Evolutionary conservation across 1,140 invertebrate genomes (phyloP), one percentile per base, ranked within the genome.

Genomic region (Cecropterus lyciades): DNA sequence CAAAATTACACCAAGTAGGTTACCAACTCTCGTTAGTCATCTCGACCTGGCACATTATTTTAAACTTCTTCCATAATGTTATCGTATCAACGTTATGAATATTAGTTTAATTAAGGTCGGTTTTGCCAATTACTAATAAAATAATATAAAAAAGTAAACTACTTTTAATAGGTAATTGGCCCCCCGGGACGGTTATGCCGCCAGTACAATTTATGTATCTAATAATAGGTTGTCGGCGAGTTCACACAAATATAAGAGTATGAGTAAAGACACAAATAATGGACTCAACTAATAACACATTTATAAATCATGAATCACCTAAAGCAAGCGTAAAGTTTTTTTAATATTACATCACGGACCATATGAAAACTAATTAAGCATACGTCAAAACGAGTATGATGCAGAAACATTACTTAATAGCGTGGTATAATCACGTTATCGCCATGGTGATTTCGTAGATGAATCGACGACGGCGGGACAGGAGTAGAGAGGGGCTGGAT

Each of bases 371-470:
- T 43, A 70, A 67, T 71, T 42, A 68, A 67, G 71, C 55, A 75
- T 77, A 67, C 51, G 57, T 73, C 63, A 70, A 70, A 69, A 68
- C 33, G 51, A 43, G 65, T 43, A 17, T 56, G 16, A 42, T 55
- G 40, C n/a, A 66, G 65, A 73, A 75, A 70, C 62, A 78, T 79
- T 83, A 83, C 80, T 80, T 85, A 76, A 83, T 73, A 80, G 78
- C 45, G 59, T 64, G 70, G 62, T 75, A 71, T 73, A 79, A 79
- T 74, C 77, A 77, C 71, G 73, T 79, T 71, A 80, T 85, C 80
- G 55, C 42, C 43, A 83, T 78, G 71, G 77, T 81, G 82, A 87
- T 82, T 82, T 72, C 55, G 77, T 75, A 77, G 76, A 82, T 80
- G 80, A 75, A 78, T 80, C 68, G 66, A 49, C 66, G 72, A 65